Conservation (phyloP, 2,113 vertebrate species). For the Lophura nycthemera region DNA sequence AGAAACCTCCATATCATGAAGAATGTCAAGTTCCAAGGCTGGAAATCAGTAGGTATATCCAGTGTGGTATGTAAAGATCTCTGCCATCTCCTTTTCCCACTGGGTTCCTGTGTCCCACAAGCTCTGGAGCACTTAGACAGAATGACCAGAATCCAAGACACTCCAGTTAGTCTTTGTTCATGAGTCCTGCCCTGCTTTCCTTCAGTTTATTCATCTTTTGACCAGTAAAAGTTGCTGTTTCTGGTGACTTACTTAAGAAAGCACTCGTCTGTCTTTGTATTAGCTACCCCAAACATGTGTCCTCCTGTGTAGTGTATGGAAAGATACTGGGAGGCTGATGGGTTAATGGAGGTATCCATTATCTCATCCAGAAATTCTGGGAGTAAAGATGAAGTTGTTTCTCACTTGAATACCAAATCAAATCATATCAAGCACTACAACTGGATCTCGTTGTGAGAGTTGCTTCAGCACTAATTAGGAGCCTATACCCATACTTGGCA, state of each 20-base stretch:
- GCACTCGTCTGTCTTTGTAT: not conserved
- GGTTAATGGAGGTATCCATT: not conserved
- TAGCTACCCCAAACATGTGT: not conserved
- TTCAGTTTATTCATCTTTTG: too few species aligned
- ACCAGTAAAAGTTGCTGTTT: too few species aligned
- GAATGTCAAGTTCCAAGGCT: not conserved
- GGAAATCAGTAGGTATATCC: not conserved
- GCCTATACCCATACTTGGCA: not conserved
- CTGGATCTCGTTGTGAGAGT: not conserved
- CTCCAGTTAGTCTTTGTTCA: not conserved
- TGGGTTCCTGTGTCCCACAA: not conserved
- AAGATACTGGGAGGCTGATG: not conserved
- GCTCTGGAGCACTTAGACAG: not conserved
- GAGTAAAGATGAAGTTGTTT: not conserved
- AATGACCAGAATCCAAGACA: not conserved
- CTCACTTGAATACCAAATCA: not conserved
- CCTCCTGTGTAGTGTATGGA: not conserved
- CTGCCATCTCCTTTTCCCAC: not conserved
- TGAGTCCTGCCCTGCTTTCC: too few species aligned
- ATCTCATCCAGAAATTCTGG: not conserved
- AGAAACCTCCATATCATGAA: not conserved
- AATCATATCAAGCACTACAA: not conserved
- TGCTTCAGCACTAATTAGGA: not conserved
- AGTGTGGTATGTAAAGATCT: not conserved
- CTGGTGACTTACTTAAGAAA: not conserved